These are phyloP conservation scores for Drosophila limbata DNA, from an alignment of 2,888 invertebrate genomes.

Conservation along the genomic window DNA sequence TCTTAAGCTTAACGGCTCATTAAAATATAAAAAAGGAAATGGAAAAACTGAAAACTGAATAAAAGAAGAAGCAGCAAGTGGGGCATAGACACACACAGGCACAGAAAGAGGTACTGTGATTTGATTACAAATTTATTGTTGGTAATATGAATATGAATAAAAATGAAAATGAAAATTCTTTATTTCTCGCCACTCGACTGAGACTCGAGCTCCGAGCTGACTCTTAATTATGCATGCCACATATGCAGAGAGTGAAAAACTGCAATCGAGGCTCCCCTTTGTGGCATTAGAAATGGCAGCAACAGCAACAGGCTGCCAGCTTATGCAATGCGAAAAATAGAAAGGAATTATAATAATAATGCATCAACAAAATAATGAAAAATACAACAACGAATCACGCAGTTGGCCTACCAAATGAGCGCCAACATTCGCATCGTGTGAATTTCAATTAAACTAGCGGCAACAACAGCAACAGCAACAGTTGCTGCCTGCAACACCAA, in stretches of 20 bases:
- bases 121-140: slow-evolving; percentile 78
- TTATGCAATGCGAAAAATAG: slow-evolving; percentile 70
- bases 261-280: not conserved
- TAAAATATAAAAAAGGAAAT: slow-evolving; percentile 52
- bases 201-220: slow-evolving; percentile 39
- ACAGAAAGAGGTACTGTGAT: slow-evolving; percentile 32
- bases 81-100: slow-evolving; percentile 29
- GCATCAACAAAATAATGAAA: slow-evolving; percentile 61
- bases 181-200: slow-evolving; percentile 41
- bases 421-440: slow-evolving; percentile 77
- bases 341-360: slow-evolving; percentile 78
- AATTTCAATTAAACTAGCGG: slow-evolving; percentile 80
- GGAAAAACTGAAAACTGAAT: slow-evolving; percentile 1
- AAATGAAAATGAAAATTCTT: slow-evolving; percentile 71
- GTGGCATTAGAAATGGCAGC: slow-evolving; percentile 59
- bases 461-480: slow-evolving; percentile 26
- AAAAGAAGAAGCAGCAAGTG: slow-evolving; percentile 37
- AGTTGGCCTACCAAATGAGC: slow-evolving; percentile 76
- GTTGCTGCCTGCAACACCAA: slow-evolving; percentile 16
- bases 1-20: slow-evolving; percentile 79
- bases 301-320: slow-evolving; percentile 47
- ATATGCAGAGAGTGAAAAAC: slow-evolving; percentile 37
- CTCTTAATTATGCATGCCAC: slow-evolving; percentile 80
- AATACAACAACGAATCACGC: slow-evolving; percentile 59
- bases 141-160: slow-evolving; percentile 74